Evolutionary conservation across 1,140 invertebrate species (phyloP).

Genomic region (Caenorhabditis inopinata): DNA sequence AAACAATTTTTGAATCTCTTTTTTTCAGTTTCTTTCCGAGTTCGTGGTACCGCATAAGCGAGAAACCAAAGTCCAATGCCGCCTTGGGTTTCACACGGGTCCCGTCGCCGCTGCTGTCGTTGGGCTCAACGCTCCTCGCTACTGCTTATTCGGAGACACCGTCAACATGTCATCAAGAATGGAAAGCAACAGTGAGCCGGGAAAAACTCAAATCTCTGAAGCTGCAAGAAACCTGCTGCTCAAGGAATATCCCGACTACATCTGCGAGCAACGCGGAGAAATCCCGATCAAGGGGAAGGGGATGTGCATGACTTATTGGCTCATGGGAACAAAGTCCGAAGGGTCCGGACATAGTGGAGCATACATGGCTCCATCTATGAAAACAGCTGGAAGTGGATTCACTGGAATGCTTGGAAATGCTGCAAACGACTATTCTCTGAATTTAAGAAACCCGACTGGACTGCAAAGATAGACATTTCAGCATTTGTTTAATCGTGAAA

Average conservation of each 20-base stretch:
- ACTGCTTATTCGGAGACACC: conserved; percentile 47
- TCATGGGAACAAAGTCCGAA: conserved; percentile 39
- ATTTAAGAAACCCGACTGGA: conserved; percentile 18
- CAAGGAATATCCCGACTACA: conserved; percentile 42
- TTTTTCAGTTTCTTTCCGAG: conserved; percentile 43
- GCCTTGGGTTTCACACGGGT: conserved; percentile 48
- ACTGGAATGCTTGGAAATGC: conserved; percentile 10
- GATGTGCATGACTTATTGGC: conserved; percentile 50
- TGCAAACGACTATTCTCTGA: neutral
- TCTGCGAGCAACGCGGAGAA: conserved; percentile 44
- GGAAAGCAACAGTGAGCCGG: conserved; percentile 72
- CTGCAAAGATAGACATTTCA: neutral
- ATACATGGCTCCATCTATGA: conserved; percentile 17
- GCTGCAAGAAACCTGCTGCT: conserved; percentile 38
- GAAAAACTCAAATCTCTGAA: conserved; percentile 63
- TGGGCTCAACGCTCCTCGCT: conserved; percentile 48
- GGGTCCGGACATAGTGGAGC: neutral
- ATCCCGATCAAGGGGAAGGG: conserved; percentile 51
- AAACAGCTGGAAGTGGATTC: neutral
- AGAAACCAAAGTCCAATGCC: conserved; percentile 34
- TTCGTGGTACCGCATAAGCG: conserved; percentile 31
- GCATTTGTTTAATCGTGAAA: too few relatives aligned
- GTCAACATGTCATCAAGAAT: conserved; percentile 83
- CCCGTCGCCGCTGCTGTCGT: conserved; percentile 49
- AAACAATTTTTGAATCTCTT: too few relatives aligned